Base-by-base conservation (phyloP, 2,797 vertebrate genomes). In the Dryobates pubescens region DNA sequence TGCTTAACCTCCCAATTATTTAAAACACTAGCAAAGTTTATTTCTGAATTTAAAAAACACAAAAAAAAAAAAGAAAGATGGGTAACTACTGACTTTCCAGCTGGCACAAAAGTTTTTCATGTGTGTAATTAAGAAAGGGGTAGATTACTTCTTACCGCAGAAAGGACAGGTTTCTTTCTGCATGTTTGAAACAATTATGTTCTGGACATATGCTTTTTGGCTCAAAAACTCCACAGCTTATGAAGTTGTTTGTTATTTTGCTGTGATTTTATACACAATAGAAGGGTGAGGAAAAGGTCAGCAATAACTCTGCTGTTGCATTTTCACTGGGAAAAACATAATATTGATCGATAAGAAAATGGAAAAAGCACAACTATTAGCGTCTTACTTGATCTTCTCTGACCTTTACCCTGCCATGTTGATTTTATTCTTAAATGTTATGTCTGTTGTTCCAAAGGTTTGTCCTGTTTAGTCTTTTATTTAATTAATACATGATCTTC, bases 331-430 rank as follows among this genome's bases (percentile, higher is more conserved):
- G 92, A 96, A 97, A 97, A 98, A 98, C 98, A 98, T 98, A 96
- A 97, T 98, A 99, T 98, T 98, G 99, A 99, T 99, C 98, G 97
- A 98, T 98, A 98, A 97, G 98, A 98, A 98, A 98, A 99, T 98
- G 98, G 98, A 96, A 98, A 98, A 98, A 98, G 98, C 98, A 97
- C 96, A 97, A 98, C 98, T 98, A 97, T 98, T 98, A 98, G 98
- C 96, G 96, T 98, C 98, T 98, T 98, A 97, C 98, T 98, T 98
- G 98, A 98, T 98, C 98, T 98, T 98, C 98, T 98, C 97, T 91
- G 98, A 99, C 98, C 98, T 99, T 99, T 98, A 98, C 97, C 97
- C 97, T 95, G 70, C 97, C 96, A 85, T 75, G 96, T 97, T 96
- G 97, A 96, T 97, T 98, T 97, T 95, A 85, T 95, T 93, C 97